Evolutionary conservation across 2,113 vertebrate species (phyloP).

Genomic region (Scalopus aquaticus): DNA sequence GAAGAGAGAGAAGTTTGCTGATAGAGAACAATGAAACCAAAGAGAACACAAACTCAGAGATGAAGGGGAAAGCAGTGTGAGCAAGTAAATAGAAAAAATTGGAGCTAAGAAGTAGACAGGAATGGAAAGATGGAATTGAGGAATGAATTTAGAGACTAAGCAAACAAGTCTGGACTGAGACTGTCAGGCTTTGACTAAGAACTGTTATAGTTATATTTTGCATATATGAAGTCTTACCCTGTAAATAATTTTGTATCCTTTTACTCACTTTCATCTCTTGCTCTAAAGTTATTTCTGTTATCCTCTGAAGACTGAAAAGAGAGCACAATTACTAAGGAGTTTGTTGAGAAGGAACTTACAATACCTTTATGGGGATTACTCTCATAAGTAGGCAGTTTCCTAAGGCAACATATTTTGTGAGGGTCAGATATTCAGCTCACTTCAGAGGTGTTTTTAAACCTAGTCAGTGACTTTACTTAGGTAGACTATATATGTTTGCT

Average conservation of each 20-base stretch:
- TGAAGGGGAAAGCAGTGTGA: not conserved
- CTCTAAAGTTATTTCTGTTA: slow-evolving; percentile 25
- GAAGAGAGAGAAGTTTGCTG: not conserved
- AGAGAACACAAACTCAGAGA: not conserved
- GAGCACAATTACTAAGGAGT: not conserved
- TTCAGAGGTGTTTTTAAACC: not conserved
- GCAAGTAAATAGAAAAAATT: not conserved
- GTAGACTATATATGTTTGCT: not conserved
- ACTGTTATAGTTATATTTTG: not conserved
- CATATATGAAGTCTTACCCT: not conserved
- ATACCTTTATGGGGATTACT: not conserved
- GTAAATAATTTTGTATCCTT: not conserved
- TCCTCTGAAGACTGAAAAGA: not conserved
- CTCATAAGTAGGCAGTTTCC: slow-evolving; percentile 1
- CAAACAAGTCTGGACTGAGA: not conserved
- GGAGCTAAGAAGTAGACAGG: not conserved
- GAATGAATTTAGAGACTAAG: not conserved
- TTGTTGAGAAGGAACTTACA: not conserved
- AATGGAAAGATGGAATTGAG: not conserved
- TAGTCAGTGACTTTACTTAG: not conserved
- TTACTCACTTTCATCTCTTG: slow-evolving; percentile 42
- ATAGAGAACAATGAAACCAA: not conserved
- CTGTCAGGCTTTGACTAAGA: not conserved
- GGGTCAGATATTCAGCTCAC: not conserved
- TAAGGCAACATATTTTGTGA: not conserved